Evolutionary conservation across 2,113 vertebrate genomes (phyloP).

Genomic region (Dipodomys ordii): DNA sequence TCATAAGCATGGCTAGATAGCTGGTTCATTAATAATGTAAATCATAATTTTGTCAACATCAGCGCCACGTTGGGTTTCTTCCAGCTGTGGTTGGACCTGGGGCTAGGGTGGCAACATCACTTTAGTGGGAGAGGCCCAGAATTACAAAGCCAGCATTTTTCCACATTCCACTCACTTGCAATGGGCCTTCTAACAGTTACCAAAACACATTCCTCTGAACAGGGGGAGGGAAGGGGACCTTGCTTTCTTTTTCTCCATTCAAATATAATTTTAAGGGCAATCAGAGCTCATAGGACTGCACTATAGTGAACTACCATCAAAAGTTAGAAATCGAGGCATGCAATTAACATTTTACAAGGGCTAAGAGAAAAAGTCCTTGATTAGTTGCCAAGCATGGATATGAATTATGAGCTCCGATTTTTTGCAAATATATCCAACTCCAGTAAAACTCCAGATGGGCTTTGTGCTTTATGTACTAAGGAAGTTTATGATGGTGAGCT

Average conservation of each 20-base stretch:
- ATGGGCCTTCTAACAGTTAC: background rate
- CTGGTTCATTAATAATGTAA: slow-evolving; percentile 41
- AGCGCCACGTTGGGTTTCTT: background rate
- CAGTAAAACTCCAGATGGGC: background rate
- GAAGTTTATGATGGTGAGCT: background rate
- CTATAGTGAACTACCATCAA: background rate
- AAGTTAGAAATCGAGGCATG: background rate
- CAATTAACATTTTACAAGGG: slow-evolving; percentile 18
- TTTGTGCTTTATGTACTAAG: slow-evolving; percentile 28
- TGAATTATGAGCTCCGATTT: background rate
- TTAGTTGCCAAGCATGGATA: background rate
- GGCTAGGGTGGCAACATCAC: background rate
- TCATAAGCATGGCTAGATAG: slow-evolving; percentile 35
- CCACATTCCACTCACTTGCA: slow-evolving; percentile 9
- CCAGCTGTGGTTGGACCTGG: background rate
- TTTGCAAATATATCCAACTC: background rate
- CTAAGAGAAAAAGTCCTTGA: slow-evolving; percentile 22
- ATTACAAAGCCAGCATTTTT: slow-evolving; percentile 36
- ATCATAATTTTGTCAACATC: slow-evolving; percentile 28
- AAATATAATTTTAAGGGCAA: slow-evolving; percentile 9
- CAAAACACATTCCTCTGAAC: background rate
- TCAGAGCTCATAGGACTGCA: background rate
- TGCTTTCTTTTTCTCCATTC: background rate
- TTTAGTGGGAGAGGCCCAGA: slow-evolving; percentile 18
- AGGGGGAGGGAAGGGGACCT: background rate